These are phyloP conservation scores for Dicentrarchus labrax DNA, from an alignment of 2,113 vertebrate species.

Conservation along the genomic window DNA sequence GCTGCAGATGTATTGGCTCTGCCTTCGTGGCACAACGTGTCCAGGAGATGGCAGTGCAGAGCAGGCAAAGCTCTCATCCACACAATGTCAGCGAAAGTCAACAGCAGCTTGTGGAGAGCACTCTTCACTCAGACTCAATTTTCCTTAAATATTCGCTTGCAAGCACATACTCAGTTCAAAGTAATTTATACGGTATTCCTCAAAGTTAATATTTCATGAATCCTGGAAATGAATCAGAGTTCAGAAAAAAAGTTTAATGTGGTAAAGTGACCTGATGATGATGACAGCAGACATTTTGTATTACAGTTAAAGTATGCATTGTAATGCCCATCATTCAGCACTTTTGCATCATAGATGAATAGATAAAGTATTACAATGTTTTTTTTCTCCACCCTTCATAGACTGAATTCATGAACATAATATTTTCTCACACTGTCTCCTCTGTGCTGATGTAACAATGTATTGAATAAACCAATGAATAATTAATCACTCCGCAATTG, in stretches of 20 bases:
- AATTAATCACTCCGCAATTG: slow-evolving; percentile 50
- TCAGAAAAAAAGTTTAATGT: not conserved
- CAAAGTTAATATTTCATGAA: not conserved
- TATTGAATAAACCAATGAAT: slow-evolving; percentile 62
- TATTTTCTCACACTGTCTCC: slow-evolving; percentile 40
- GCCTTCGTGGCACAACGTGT: not conserved
- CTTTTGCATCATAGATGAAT: not conserved
- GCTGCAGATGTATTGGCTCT: not conserved
- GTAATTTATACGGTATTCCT: not conserved
- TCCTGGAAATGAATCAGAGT: not conserved
- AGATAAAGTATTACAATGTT: not conserved
- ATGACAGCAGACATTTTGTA: not conserved
- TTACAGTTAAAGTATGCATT: not conserved
- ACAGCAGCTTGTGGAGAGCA: not conserved
- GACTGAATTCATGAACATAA: slow-evolving; percentile 16
- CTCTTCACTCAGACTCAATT: not conserved
- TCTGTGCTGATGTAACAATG: slow-evolving; percentile 49
- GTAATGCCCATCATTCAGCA: slow-evolving; percentile 14
- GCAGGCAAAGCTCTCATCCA: not conserved
- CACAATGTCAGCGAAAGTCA: not conserved
- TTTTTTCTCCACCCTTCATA: not conserved
- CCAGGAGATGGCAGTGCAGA: slow-evolving; percentile 56
- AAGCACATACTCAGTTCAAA: not conserved
- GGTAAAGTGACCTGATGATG: not conserved
- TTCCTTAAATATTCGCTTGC: not conserved